Evolutionary conservation across 64 coral and sea anemone species (phyloP).

Genomic region (Orbicella faveolata): DNA sequence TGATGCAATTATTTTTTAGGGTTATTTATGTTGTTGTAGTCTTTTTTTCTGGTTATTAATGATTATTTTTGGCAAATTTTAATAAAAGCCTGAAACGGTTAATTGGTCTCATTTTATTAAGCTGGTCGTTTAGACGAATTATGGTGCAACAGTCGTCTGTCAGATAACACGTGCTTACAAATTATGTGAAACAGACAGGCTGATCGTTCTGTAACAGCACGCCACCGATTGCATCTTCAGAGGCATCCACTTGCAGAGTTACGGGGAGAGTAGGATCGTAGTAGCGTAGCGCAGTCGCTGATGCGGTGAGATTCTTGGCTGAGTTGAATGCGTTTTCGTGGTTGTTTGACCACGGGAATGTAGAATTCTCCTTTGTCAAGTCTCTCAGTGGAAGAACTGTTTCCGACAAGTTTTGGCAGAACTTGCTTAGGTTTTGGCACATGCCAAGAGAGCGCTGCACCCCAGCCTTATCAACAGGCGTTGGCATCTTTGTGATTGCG

Average conservation of each 20-base stretch:
- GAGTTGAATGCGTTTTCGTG: background rate
- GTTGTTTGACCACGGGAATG: background rate
- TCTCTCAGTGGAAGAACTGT: background rate
- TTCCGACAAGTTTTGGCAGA: background rate
- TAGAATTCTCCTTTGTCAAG: background rate
- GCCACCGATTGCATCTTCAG: background rate
- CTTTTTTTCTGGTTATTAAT: too few species aligned
- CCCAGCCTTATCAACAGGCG: background rate
- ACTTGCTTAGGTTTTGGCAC: background rate
- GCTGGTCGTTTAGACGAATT: too few species aligned
- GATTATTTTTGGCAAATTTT: too few species aligned
- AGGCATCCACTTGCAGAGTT: constrained; percentile 16
- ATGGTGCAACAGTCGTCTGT: too few species aligned
- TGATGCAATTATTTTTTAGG: too few species aligned
- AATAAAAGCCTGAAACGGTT: too few species aligned
- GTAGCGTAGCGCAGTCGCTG: constrained; percentile 14
- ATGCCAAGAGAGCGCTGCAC: constrained; percentile 15
- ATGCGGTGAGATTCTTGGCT: background rate
- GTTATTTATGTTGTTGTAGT: too few species aligned
- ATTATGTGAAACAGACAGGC: background rate
- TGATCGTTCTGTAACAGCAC: background rate
- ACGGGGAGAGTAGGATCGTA: background rate
- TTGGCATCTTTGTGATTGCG: background rate
- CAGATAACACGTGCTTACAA: too few species aligned
- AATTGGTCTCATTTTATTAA: too few species aligned